These are phyloP conservation scores for Dromas ardeola DNA, from an alignment of 2,113 vertebrate genomes.

Conservation along the genomic window DNA sequence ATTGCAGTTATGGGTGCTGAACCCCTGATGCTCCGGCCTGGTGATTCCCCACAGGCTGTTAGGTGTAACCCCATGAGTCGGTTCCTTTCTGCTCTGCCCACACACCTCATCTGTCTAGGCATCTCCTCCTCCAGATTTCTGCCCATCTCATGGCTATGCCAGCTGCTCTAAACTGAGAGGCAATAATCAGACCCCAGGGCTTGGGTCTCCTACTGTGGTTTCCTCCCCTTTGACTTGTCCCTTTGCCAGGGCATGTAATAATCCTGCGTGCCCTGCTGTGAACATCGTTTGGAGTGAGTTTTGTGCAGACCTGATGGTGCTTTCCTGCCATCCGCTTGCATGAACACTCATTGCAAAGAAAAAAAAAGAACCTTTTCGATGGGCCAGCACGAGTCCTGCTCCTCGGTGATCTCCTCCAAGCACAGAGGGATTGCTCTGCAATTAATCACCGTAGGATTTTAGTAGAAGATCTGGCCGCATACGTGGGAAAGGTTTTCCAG, in stretches of 20 bases:
- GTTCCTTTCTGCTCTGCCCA: background rate
- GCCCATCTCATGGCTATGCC: background rate
- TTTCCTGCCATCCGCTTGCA: background rate
- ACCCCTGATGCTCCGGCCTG: accelerated
- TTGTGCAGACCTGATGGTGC: background rate
- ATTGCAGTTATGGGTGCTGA: background rate
- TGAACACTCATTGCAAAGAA: background rate
- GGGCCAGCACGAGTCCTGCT: background rate
- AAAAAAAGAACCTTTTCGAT: background rate
- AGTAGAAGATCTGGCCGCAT: background rate
- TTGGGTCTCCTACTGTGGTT: background rate
- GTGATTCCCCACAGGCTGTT: background rate
- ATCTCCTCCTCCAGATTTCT: background rate
- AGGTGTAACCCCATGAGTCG: background rate
- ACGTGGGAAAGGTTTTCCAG: background rate
- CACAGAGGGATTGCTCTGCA: background rate
- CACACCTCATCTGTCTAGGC: accelerated
- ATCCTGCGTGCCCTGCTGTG: background rate
- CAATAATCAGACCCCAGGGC: background rate
- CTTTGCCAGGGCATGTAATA: background rate
- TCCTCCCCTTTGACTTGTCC: background rate
- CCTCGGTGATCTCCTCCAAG: background rate
- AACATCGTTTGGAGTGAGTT: background rate
- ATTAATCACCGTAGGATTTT: background rate
- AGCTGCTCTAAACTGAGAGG: background rate